Conservation (phyloP, 2,113 vertebrate species). For the Passer domesticus region DNA sequence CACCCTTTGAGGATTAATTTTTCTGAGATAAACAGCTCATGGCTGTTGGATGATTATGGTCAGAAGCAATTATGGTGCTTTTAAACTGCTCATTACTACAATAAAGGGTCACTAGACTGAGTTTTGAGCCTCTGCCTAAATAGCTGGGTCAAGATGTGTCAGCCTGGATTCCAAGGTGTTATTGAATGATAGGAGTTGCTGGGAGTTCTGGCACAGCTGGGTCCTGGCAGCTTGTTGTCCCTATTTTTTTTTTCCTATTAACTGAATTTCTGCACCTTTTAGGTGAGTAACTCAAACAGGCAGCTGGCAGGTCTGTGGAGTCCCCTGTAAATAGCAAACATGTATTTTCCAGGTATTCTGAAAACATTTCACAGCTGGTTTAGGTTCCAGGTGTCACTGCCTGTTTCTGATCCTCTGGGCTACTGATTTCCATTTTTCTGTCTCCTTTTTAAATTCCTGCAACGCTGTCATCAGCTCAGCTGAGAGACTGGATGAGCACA, state of each 20-base stretch:
- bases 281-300: neutral
- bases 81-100: neutral
- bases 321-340: neutral
- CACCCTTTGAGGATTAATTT: conserved; percentile 29
- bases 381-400: neutral
- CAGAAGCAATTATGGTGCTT: neutral
- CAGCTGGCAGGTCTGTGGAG: neutral
- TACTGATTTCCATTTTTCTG: neutral
- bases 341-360: neutral
- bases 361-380: neutral
- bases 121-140: neutral
- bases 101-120: neutral
- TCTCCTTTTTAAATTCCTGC: neutral
- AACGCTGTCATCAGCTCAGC: neutral
- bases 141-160: neutral
- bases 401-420: neutral
- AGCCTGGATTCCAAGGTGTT: neutral
- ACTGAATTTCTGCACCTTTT: neutral
- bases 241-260: neutral
- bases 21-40: neutral
- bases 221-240: neutral
- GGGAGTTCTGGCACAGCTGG: neutral
- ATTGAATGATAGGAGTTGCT: neutral
- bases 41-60: neutral
- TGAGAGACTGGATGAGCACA: neutral